Percentiles rank a stretch among this genome's conserved stretches.
These are phyloP conservation scores for Drosophila vallismaia DNA, from an alignment of 2,888 invertebrate genomes.

Conservation along the genomic window DNA sequence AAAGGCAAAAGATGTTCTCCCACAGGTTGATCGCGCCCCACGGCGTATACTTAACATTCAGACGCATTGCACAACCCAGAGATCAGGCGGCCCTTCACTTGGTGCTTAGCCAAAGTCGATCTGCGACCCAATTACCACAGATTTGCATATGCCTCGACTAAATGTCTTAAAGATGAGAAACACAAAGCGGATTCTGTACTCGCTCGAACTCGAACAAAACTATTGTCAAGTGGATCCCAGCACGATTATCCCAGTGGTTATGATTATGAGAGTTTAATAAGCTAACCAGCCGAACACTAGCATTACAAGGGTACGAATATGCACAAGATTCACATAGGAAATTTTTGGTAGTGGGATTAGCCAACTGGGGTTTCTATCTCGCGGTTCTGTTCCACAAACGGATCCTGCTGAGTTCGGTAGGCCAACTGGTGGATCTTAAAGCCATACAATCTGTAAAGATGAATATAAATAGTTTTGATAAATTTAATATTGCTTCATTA, in stretches of 20 bases:
- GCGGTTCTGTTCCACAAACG: slow-evolving; percentile 46
- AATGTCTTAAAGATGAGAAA: slow-evolving; percentile 51
- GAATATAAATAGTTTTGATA: neutral
- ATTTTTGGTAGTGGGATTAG: slow-evolving; percentile 33
- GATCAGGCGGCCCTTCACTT: slow-evolving; percentile 45
- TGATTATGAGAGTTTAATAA: slow-evolving; percentile 46
- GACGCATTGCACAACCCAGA: slow-evolving; percentile 31
- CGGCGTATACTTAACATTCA: slow-evolving; percentile 32
- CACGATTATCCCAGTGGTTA: slow-evolving; percentile 50
- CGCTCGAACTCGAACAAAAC: slow-evolving; percentile 22
- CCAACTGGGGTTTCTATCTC: slow-evolving; percentile 15
- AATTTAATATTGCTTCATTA: too few relatives aligned
- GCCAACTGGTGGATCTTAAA: slow-evolving; percentile 64
- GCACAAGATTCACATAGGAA: slow-evolving; percentile 9
- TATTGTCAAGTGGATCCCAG: slow-evolving; percentile 26
- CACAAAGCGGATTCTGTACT: slow-evolving; percentile 26
- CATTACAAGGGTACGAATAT: slow-evolving; percentile 6
- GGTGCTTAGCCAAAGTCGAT: slow-evolving; percentile 8
- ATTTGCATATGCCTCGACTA: slow-evolving; percentile 68
- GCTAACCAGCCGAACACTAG: slow-evolving; percentile 8
- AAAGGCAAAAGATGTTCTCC: slow-evolving; percentile 38
- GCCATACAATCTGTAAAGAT: slow-evolving; percentile 52
- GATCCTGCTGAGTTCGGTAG: slow-evolving; percentile 9
- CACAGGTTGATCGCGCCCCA: slow-evolving; percentile 40
- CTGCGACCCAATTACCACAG: slow-evolving; percentile 65